Base-by-base conservation (phyloP, 2,888 invertebrate species). In the Plutella xylostella region DNA sequence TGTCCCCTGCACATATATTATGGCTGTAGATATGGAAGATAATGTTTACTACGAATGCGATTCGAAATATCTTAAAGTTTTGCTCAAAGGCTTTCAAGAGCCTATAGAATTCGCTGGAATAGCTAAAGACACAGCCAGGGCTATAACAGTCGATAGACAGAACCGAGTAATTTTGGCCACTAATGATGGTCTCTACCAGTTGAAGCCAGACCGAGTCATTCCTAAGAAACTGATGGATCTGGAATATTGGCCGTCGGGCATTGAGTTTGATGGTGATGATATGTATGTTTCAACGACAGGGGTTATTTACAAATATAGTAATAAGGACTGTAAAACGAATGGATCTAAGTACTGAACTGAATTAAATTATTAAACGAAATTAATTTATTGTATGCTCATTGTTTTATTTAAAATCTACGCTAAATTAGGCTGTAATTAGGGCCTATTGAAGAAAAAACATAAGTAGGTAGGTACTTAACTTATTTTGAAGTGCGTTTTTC, bases 41-140 rank as follows among this genome's bases (percentile, higher is more conserved):
- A 83, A 83, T 55, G 52, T 82, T 3, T 83, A 56, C 46, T 83
- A 75, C 28, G 82, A 82, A 60, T 82, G 83, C 42, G 80, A 80
- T 58, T 75, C 82, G 0, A 82, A 82, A 43, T 82, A 80, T 30
- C 70, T 82, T 2, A 82, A 80, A 51, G 68, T 82, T 33, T 45
- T 82, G 43, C 54, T 79, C 0, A 78, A 67, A 65, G 80, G 68
- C 35, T 83, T 77, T 43, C 65, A 71, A 43, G 83, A 82, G 34
- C 72, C 83, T 0, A 64, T 83, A 31, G 82, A 82, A 38, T 83
- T 66, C 60, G 75, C 73, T 20, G 83, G 82, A 3, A 63, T 83
- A 5, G 55, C 65, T 0, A 82, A 76, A 44, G 75, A 80, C 51
- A 57, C 73, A 3, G 79, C 77, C 0, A 63, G 79, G 55, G 79